These are phyloP conservation scores for Neostethus bicornis DNA, from an alignment of 2,797 vertebrate genomes.

Conservation along the genomic window DNA sequence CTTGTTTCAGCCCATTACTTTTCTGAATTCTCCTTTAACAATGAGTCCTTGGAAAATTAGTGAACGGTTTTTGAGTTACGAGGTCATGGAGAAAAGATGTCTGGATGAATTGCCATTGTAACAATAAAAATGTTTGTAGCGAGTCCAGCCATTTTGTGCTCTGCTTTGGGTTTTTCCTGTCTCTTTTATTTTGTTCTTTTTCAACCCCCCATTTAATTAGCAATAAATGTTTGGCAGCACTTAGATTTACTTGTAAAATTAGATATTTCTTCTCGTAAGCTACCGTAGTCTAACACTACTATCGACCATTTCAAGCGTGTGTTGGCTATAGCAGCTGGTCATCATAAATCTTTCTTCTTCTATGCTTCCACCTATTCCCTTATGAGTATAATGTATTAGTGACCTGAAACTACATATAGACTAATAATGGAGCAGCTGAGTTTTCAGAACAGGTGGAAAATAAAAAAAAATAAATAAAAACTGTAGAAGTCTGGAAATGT, in stretches of 20 bases:
- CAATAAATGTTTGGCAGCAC: not conserved
- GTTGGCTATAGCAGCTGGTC: constrained; percentile 41
- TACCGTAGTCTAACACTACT: constrained; percentile 10
- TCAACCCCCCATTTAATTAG: not conserved
- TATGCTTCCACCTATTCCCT: constrained; percentile 28
- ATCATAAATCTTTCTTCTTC: constrained; percentile 45
- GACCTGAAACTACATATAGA: constrained; percentile 9
- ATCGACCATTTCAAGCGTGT: constrained; percentile 32
- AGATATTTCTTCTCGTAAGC: constrained; percentile 2
- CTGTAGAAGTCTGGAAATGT: constrained; percentile 6
- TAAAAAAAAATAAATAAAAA: not conserved
- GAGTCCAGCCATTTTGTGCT: not conserved
- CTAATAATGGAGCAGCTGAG: constrained; percentile 32
- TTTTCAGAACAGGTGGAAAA: constrained; percentile 32
- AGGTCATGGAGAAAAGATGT: constrained; percentile 1
- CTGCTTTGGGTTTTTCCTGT: too few species aligned
- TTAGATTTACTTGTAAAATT: constrained; percentile 1
- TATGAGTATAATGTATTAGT: constrained; percentile 20
- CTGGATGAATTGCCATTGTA: not conserved
- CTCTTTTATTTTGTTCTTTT: not conserved
- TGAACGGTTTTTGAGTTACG: constrained; percentile 13
- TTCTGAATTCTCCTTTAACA: constrained; percentile 11
- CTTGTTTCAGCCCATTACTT: constrained; percentile 7
- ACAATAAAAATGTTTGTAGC: not conserved
- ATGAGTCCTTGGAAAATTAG: constrained; percentile 14